phyloP scores from a whole-genome alignment of 1,140 invertebrate species.

The Hesperophylax magnus region DNA sequence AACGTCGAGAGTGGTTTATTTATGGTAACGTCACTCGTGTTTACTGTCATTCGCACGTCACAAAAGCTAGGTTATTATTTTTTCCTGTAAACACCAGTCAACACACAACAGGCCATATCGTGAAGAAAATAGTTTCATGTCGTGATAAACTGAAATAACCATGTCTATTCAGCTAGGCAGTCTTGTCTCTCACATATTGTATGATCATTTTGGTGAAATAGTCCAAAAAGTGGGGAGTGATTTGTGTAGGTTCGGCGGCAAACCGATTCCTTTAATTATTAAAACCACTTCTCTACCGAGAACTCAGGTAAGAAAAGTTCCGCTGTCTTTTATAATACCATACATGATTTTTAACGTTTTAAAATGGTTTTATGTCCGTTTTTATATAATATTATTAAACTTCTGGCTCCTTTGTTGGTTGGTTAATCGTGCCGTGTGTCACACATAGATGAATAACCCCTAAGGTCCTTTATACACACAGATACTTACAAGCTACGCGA shows the following conservation, averaged over 20 bases:
- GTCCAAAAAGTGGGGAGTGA: slow-evolving; percentile 78
- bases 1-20: too few relatives aligned
- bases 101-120: neutral
- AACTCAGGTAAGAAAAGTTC: neutral
- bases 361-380: too few relatives aligned
- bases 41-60: slow-evolving; percentile 14
- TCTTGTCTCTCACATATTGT: slow-evolving; percentile 77
- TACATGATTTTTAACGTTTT: too few relatives aligned
- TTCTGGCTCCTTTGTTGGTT: too few relatives aligned
- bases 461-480: too few relatives aligned
- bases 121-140: too few relatives aligned
- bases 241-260: slow-evolving; percentile 76
- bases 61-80: neutral
- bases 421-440: too few relatives aligned
- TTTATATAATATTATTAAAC: too few relatives aligned
- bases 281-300: slow-evolving; percentile 72
- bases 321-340: too few relatives aligned
- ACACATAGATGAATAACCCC: too few relatives aligned
- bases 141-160: neutral
- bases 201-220: slow-evolving; percentile 82
- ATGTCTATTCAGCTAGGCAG: slow-evolving; percentile 79
- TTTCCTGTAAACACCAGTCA: neutral
- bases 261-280: slow-evolving; percentile 75
- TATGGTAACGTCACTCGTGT: neutral
- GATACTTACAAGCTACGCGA: too few relatives aligned